Conservation (phyloP, 2,888 invertebrate species). For the Ochropleura leucogaster region DNA sequence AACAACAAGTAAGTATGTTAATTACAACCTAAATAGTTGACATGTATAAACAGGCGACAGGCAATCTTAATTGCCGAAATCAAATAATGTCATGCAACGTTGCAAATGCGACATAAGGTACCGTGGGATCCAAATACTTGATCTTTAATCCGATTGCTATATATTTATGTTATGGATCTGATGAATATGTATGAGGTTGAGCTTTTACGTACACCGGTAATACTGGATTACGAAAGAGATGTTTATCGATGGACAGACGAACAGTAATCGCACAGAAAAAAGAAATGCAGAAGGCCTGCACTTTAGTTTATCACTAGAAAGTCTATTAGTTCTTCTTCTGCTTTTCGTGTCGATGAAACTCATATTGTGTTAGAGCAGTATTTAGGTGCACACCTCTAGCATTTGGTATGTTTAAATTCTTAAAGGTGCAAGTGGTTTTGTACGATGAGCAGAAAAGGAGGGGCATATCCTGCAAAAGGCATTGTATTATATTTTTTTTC, state of each 20-base stretch:
- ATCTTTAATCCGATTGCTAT: constrained; percentile 64
- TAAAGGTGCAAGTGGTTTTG: too few relatives aligned
- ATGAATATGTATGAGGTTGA: constrained; percentile 70
- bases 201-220: constrained; percentile 54
- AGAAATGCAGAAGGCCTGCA: constrained; percentile 21
- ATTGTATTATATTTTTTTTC: too few relatives aligned
- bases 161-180: constrained; percentile 59
- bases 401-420: too few relatives aligned
- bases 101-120: constrained; percentile 46
- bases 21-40: constrained; percentile 62
- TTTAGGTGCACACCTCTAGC: too few relatives aligned
- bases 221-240: constrained; percentile 62
- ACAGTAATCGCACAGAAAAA: constrained; percentile 25
- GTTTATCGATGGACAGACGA: constrained; percentile 46
- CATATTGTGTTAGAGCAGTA: too few relatives aligned
- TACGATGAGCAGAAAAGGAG: too few relatives aligned
- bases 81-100: constrained; percentile 52
- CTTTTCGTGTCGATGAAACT: too few relatives aligned
- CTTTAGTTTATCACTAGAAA: not conserved
- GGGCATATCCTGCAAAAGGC: too few relatives aligned
- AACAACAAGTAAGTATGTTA: constrained; percentile 53
- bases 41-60: constrained; percentile 51
- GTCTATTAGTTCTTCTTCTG: not conserved
- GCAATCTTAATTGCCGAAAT: constrained; percentile 63
- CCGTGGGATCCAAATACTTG: constrained; percentile 62